Conservation (phyloP, 2,797 vertebrate genomes). For the Telmatherina bonti region DNA sequence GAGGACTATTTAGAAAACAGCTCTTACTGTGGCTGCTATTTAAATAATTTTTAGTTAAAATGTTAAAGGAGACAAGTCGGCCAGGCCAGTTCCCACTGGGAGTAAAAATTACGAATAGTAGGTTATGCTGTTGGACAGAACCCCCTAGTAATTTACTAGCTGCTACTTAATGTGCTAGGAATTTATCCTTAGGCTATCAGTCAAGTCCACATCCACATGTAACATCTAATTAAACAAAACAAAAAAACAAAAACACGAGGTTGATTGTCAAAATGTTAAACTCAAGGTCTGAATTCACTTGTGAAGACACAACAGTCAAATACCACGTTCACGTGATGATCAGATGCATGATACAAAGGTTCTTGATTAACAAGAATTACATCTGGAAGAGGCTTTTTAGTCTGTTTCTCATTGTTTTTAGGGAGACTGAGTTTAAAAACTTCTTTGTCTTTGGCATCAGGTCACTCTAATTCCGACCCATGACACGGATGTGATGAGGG, state of each 20-base stretch:
- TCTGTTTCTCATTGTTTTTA: neutral
- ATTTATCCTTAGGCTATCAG: neutral
- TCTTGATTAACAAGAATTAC: no score
- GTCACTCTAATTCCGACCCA: constrained; percentile 98
- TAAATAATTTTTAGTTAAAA: neutral
- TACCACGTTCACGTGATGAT: no score
- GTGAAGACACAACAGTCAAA: no score
- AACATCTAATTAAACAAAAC: neutral
- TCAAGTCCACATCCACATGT: neutral
- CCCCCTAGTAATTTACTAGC: neutral
- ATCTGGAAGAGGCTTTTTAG: neutral
- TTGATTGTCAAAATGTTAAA: neutral
- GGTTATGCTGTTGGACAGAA: neutral
- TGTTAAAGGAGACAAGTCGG: neutral
- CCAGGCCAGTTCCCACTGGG: neutral
- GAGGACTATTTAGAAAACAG: no score
- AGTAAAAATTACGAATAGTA: neutral
- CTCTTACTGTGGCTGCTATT: neutral
- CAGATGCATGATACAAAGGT: neutral
- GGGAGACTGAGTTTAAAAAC: neutral
- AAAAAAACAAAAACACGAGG: no score
- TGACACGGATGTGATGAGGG: constrained; percentile 97
- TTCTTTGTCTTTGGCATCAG: constrained; percentile 70
- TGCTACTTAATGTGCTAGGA: neutral
- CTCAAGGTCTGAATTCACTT: neutral